Evolutionary conservation across 2,888 invertebrate genomes (phyloP), one percentile per base, ranked within the genome.

Genomic region (Cataglyphis rosenhaueri): DNA sequence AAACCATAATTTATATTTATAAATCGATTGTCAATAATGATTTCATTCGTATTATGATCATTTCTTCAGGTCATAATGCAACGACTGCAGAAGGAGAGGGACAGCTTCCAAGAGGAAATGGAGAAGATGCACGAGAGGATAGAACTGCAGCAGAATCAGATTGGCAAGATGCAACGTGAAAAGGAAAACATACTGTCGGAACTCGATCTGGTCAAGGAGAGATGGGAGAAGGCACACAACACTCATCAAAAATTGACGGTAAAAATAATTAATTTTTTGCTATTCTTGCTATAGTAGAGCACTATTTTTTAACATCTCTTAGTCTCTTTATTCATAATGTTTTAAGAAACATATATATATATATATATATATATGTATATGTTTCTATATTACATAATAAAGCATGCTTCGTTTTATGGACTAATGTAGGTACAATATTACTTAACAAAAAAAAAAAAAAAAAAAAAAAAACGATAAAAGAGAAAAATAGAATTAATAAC

Each of bases 61-160:
- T 62, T n/a, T 70, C 12, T 3, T 2, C 76, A 97, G 97, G 96
- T 96, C 84, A 96, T 97, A 90, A 95, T 97, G 92, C 95, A 96
- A 64, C 97, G 98, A 87, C 96, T 98, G 88, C 98, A 98, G 95
- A 98, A 98, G 95, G 98, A 98, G 95, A 96, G 97, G 88, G 98
- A 98, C 93, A 95, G 96, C 86, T 97, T 97, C 89, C 96, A 97
- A 83, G 97, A 97, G 68, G 98, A 98, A 89, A 96, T 97, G 87
- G 97, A 97, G 81, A 97, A 97, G 91, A 95, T 98, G 86, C 97
- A 98, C 90, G 98, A 98, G 94, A 96, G 98, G 75, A 96, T 97
- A 18, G 98, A 98, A 92, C 96, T 97, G 29, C 97, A 98, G 62
- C 97, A 97, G 86, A 97, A 96, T 74, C 97, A 98, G 88, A 96